Evolutionary conservation across 2,888 invertebrate genomes (phyloP).

Genomic region (Drosophila silvestris): DNA sequence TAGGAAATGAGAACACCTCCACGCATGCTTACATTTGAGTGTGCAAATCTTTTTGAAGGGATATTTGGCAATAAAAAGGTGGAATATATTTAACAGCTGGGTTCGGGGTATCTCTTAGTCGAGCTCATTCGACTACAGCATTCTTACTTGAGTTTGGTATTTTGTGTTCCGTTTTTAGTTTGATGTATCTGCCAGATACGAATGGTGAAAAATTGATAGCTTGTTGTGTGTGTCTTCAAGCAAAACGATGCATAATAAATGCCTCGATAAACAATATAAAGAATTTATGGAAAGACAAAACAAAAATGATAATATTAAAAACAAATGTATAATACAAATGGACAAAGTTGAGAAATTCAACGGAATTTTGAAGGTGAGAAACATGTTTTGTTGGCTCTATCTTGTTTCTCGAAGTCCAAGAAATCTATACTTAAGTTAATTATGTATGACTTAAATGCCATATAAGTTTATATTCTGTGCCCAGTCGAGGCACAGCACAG

Average conservation of each 20-base stretch:
- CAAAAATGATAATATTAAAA: conserved; percentile 12
- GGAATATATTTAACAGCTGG: neutral
- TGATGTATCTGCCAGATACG: conserved; percentile 77
- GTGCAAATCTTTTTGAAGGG: neutral
- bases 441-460: conserved; percentile 4
- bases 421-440: neutral
- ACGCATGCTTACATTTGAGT: neutral
- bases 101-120: neutral
- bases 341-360: conserved; percentile 6
- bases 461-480: neutral
- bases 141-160: neutral
- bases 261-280: conserved; percentile 68
- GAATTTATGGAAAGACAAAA: conserved; percentile 52
- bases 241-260: conserved; percentile 77
- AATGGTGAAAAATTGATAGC: conserved; percentile 73
- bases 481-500: neutral
- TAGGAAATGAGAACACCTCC: neutral
- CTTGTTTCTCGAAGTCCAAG: conserved; percentile 1
- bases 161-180: conserved; percentile 44
- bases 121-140: neutral
- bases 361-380: conserved; percentile 5
- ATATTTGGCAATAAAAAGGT: neutral
- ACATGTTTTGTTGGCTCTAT: conserved; percentile 9
- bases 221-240: conserved; percentile 55
- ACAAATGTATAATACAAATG: conserved; percentile 22